Evolutionary conservation across 2,888 invertebrate genomes (phyloP).

Genomic region (Plusia festucae): DNA sequence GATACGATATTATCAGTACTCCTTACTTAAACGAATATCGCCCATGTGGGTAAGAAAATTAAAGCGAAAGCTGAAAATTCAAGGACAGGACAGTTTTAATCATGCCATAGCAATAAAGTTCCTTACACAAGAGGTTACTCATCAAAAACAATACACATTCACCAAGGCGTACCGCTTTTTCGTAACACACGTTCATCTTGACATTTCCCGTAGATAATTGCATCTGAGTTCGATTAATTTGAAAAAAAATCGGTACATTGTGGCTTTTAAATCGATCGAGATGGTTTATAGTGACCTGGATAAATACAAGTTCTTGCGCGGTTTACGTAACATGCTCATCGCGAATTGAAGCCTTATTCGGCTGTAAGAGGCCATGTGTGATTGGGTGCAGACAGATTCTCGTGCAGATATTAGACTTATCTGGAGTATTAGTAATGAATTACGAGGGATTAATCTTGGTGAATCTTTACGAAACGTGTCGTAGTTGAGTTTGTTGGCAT

Average conservation of each 20-base stretch:
- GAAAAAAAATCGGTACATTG: conserved; percentile 50
- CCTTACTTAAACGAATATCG: background rate
- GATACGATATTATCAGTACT: too few species aligned
- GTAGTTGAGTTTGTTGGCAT: background rate
- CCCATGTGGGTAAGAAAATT: background rate
- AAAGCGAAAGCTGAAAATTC: background rate
- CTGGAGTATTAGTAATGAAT: conserved; percentile 10
- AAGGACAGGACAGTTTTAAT: background rate
- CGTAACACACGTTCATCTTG: conserved; percentile 68
- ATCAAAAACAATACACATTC: conserved; percentile 37
- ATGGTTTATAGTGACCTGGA: conserved; percentile 53
- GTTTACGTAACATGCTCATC: conserved; percentile 60
- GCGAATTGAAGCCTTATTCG: conserved; percentile 22
- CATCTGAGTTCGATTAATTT: conserved; percentile 60
- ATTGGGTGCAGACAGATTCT: conserved; percentile 44
- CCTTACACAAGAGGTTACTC: conserved; percentile 42
- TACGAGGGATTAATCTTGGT: conserved; percentile 11
- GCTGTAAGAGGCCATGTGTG: conserved; percentile 40
- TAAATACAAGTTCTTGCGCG: conserved; percentile 62
- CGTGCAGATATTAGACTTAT: conserved; percentile 29
- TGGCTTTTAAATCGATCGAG: conserved; percentile 54
- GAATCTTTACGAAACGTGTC: background rate
- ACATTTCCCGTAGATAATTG: conserved; percentile 65
- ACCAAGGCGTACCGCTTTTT: conserved; percentile 57
- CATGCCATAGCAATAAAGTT: conserved; percentile 7